phyloP scores from a whole-genome alignment of 2,797 vertebrate species.

The Sphenodon punctatus region DNA sequence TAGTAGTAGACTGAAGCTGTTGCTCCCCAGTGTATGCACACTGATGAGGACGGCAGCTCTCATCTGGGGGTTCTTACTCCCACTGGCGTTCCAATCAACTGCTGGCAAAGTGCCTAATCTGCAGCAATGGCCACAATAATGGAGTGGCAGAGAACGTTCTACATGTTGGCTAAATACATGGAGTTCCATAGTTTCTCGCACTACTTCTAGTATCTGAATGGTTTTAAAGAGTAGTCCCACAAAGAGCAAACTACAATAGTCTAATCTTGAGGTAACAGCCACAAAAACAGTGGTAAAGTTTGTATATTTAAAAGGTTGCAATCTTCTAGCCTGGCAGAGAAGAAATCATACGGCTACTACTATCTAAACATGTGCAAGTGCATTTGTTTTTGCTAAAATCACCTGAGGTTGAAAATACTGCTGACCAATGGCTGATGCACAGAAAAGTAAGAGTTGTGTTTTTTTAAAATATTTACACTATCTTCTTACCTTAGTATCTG shows the following conservation, averaged over 20 bases:
- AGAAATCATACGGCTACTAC: background rate
- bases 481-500: slow-evolving; percentile 67
- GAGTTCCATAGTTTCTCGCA: too few relatives aligned
- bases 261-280: background rate
- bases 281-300: background rate
- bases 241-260: background rate
- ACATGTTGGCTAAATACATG: too few relatives aligned
- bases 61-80: too few relatives aligned
- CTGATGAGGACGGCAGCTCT: too few relatives aligned
- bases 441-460: background rate
- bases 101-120: too few relatives aligned
- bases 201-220: too few relatives aligned
- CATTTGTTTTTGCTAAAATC: background rate
- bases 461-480: background rate
- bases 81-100: too few relatives aligned
- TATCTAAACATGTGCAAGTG: background rate
- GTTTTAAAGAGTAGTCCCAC: background rate
- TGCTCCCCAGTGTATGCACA: too few relatives aligned
- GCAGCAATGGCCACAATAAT: too few relatives aligned
- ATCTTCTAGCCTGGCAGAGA: background rate
- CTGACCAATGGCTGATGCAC: background rate
- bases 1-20: too few relatives aligned
- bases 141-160: too few relatives aligned
- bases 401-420: background rate
- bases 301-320: background rate